Evolutionary conservation across 2,888 invertebrate species (phyloP).

Genomic region (Xylocampa areola): DNA sequence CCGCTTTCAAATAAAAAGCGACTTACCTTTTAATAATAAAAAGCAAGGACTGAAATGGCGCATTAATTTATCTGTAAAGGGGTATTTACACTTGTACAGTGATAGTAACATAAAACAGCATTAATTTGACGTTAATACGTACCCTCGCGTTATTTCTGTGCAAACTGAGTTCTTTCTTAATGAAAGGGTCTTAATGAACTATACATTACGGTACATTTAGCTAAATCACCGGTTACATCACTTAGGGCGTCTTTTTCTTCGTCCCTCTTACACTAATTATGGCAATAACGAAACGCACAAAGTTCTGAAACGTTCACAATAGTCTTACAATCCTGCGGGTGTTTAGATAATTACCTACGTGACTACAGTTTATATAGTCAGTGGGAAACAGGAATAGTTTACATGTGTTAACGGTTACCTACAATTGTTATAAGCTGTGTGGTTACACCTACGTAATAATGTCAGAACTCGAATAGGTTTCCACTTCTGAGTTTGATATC

Average conservation of each 20-base stretch:
- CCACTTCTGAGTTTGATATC: too few relatives aligned
- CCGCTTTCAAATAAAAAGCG: too few relatives aligned
- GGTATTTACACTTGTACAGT: not conserved
- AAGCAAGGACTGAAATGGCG: not conserved
- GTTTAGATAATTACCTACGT: too few relatives aligned
- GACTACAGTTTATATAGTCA: too few relatives aligned
- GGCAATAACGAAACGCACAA: not conserved
- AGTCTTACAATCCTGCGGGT: too few relatives aligned
- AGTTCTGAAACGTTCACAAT: too few relatives aligned
- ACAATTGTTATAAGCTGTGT: too few relatives aligned
- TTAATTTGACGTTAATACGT: conserved; percentile 6
- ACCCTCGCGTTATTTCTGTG: not conserved
- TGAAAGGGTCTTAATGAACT: conserved; percentile 17
- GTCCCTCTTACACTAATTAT: conserved; percentile 6
- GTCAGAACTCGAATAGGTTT: too few relatives aligned
- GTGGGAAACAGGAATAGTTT: too few relatives aligned
- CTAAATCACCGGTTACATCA: conserved; percentile 11
- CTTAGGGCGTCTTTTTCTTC: conserved; percentile 4
- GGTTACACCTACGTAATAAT: too few relatives aligned
- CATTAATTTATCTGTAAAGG: conserved; percentile 1
- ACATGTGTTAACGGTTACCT: too few relatives aligned
- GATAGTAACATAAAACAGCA: conserved; percentile 6
- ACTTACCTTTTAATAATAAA: too few relatives aligned
- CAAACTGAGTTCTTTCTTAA: conserved; percentile 13
- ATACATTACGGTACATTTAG: conserved; percentile 17